phyloP scores from a whole-genome alignment of 2,797 vertebrate species.

The Smutsia gigantea region DNA sequence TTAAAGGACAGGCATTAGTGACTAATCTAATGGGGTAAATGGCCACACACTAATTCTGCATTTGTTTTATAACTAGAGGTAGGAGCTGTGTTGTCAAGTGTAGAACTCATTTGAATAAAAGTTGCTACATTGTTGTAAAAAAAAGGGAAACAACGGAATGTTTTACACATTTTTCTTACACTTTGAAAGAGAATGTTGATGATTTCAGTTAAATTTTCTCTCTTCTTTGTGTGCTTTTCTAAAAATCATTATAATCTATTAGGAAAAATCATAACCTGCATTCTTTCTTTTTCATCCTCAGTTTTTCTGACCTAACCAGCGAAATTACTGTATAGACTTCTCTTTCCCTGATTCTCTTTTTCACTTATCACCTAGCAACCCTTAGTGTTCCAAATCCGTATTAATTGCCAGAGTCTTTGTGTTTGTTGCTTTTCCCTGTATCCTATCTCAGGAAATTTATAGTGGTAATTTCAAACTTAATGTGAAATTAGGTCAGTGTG shows the following conservation, averaged over 20 bases:
- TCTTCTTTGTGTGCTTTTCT: neutral
- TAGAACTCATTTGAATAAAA: conserved; percentile 10
- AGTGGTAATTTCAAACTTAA: neutral
- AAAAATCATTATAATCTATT: neutral
- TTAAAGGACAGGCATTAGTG: conserved; percentile 37
- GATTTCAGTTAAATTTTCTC: neutral
- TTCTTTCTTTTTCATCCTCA: neutral
- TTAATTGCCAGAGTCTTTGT: neutral
- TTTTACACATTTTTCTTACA: neutral
- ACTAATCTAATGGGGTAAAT: conserved; percentile 55
- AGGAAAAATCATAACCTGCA: neutral
- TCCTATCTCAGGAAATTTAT: neutral
- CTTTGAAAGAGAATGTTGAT: conserved; percentile 8
- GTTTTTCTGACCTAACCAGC: neutral
- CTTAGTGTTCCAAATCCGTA: accelerated
- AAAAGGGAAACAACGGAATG: neutral
- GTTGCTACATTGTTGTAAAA: neutral
- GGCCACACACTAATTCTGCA: neutral
- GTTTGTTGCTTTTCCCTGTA: neutral
- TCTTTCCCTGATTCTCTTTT: neutral
- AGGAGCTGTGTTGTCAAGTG: neutral
- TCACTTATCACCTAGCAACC: neutral
- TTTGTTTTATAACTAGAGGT: conserved; percentile 25
- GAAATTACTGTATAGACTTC: neutral
- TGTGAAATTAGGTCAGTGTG: neutral